Evolutionary conservation across 2,797 vertebrate genomes (phyloP).

Genomic region (Cuniculus paca): DNA sequence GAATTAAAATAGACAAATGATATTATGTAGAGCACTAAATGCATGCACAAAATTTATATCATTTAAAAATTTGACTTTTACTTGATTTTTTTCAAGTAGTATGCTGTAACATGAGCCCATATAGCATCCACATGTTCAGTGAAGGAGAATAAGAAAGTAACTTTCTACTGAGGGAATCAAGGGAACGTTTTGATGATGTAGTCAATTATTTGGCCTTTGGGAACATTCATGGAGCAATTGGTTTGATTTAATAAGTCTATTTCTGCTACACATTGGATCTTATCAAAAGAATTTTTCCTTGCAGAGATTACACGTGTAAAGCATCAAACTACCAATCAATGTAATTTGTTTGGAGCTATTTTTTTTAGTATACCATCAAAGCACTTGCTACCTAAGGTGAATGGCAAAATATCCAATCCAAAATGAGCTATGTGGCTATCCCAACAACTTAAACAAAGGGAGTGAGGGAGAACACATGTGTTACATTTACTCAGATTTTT

Average conservation of each 20-base stretch:
- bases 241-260: constrained; percentile 88
- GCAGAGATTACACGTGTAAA: constrained; percentile 82
- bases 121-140: constrained; percentile 77
- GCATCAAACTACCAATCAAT: constrained; percentile 86
- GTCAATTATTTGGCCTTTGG: constrained; percentile 87
- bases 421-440: constrained; percentile 71
- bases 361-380: constrained; percentile 83
- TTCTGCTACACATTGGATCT: constrained; percentile 82
- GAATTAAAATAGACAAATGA: neutral
- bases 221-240: constrained; percentile 86
- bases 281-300: constrained; percentile 84
- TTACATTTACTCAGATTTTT: constrained; percentile 81
- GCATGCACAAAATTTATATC: constrained; percentile 64
- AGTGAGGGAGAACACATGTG: constrained; percentile 58
- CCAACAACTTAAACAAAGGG: constrained; percentile 83
- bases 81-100: constrained; percentile 65
- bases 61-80: constrained; percentile 73
- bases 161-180: constrained; percentile 86
- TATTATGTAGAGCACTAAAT: constrained; percentile 42
- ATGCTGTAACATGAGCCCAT: constrained; percentile 64
- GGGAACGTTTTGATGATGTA: constrained; percentile 86
- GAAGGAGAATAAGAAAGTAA: constrained; percentile 84
- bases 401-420: constrained; percentile 78
- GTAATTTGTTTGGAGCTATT: constrained; percentile 88
- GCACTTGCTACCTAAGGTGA: constrained; percentile 82